Conservation (phyloP, 2,797 vertebrate species). For the Eulemur coronatus region DNA sequence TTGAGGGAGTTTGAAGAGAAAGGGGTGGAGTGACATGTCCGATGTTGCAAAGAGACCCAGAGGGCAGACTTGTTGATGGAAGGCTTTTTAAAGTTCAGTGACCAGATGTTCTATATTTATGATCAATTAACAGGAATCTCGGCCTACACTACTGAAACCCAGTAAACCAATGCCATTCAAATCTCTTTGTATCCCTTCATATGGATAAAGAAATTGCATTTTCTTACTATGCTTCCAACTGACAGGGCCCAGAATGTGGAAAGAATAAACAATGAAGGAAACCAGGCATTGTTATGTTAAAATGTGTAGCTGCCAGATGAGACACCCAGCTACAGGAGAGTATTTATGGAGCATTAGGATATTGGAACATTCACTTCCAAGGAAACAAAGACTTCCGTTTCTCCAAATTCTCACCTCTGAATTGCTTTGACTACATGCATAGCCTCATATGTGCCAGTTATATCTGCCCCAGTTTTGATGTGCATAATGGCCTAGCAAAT, state of each 20-base stretch:
- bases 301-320: neutral
- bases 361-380: neutral
- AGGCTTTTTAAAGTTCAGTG: neutral
- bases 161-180: neutral
- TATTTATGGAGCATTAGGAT: neutral
- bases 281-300: neutral
- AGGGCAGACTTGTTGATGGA: neutral
- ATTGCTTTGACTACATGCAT: neutral
- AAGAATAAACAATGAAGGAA: neutral
- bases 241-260: neutral
- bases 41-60: neutral
- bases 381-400: neutral
- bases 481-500: neutral
- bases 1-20: neutral
- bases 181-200: neutral
- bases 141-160: neutral
- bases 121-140: neutral
- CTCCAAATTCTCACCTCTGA: neutral
- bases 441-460: neutral
- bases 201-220: neutral
- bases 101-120: neutral
- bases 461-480: neutral
- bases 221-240: neutral
- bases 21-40: fast-evolving
- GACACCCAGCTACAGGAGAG: fast-evolving